Percentiles rank a stretch among this genome's conserved stretches.
These are phyloP conservation scores for Campaea margaritaria DNA, from an alignment of 2,888 invertebrate species.

Conservation along the genomic window DNA sequence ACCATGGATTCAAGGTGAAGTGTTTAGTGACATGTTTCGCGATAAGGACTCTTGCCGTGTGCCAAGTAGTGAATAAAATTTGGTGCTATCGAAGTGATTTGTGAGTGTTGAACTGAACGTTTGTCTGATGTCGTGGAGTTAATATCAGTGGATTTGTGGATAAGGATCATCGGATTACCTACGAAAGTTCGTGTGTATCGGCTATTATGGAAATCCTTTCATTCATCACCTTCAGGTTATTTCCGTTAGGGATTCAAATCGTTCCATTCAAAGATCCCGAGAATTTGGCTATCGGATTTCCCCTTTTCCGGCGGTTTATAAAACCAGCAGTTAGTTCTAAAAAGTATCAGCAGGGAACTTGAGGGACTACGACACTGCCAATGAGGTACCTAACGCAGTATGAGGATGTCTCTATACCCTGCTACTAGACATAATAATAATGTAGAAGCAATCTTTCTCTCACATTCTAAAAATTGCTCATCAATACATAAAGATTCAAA, in stretches of 20 bases:
- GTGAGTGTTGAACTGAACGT: constrained; percentile 24
- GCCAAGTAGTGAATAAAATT: constrained; percentile 60
- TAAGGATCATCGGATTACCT: constrained; percentile 14
- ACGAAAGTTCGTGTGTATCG: constrained; percentile 17
- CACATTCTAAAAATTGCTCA: too few species aligned
- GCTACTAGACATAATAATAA: not conserved
- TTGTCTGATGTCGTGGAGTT: constrained; percentile 14
- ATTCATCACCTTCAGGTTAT: constrained; percentile 14
- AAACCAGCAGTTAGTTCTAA: too few species aligned
- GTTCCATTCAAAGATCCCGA: constrained; percentile 6
- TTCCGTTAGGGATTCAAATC: constrained; percentile 14
- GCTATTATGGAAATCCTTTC: constrained; percentile 4
- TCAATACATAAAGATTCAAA: not conserved
- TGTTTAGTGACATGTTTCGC: constrained; percentile 57
- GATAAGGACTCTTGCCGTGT: constrained; percentile 49
- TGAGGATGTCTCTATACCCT: too few species aligned
- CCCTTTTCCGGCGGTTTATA: too few species aligned
- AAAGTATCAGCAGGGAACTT: too few species aligned
- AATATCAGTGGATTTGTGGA: constrained; percentile 24
- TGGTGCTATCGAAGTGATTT: constrained; percentile 45
- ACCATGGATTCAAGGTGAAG: constrained; percentile 62
- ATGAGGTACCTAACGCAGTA: too few species aligned
- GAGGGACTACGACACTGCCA: too few species aligned
- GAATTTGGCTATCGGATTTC: not conserved
- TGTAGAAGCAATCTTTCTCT: not conserved